These are phyloP conservation scores for Gallinago nigripennis DNA, from an alignment of 2,797 vertebrate genomes.

Conservation along the genomic window DNA sequence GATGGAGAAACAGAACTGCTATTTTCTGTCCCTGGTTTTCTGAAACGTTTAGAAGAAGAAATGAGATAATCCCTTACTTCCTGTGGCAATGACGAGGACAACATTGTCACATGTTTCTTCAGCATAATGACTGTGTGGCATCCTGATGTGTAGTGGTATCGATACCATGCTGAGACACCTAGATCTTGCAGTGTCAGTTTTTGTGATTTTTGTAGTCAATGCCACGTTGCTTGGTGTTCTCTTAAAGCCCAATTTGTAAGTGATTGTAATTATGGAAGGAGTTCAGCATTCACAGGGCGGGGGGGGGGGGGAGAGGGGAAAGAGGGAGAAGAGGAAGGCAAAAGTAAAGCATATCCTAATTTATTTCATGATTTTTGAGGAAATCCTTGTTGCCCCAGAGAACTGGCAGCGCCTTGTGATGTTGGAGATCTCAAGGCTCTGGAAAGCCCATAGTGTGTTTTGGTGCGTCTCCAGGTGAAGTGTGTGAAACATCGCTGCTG, in stretches of 20 bases:
- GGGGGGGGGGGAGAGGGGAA: neutral
- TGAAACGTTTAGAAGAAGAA: neutral
- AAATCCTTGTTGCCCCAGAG: neutral
- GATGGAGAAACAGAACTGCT: neutral
- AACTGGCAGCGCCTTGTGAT: rapidly evolving
- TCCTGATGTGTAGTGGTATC: neutral
- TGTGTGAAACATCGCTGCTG: neutral
- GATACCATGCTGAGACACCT: neutral
- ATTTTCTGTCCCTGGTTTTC: neutral
- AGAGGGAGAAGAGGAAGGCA: neutral
- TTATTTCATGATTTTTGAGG: neutral
- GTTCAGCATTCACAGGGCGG: neutral
- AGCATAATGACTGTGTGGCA: neutral
- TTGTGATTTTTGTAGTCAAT: neutral
- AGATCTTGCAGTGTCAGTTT: neutral
- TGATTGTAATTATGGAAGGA: neutral
- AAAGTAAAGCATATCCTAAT: neutral
- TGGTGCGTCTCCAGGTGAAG: neutral
- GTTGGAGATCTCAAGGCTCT: neutral
- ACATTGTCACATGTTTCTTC: neutral
- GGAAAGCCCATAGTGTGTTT: neutral
- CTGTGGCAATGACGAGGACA: neutral
- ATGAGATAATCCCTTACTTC: neutral
- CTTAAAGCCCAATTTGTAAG: neutral
- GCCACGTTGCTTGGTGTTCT: neutral